These are phyloP conservation scores for Cylloceria caligata DNA, from an alignment of 2,888 invertebrate species.

Conservation along the genomic window DNA sequence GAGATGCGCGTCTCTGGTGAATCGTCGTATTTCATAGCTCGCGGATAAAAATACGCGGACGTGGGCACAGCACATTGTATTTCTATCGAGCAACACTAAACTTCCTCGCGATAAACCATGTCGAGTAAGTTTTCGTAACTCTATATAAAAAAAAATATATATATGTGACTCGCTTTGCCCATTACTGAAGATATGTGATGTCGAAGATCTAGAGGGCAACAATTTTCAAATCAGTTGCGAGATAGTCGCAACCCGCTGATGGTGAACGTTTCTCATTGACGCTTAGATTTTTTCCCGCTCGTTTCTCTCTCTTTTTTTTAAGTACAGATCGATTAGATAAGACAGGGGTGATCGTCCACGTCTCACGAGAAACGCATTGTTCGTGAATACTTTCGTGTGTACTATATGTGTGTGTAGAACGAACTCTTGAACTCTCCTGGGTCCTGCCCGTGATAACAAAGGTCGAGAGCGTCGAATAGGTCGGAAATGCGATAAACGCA, in stretches of 20 bases:
- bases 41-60: slow-evolving; percentile 12
- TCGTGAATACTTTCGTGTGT: slow-evolving; percentile 31
- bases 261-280: slow-evolving; percentile 35
- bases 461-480: slow-evolving; percentile 48
- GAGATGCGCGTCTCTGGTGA: slow-evolving; percentile 52
- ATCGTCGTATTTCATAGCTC: slow-evolving; percentile 31
- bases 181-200: slow-evolving; percentile 48
- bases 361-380: slow-evolving; percentile 48
- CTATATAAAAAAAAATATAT: background rate
- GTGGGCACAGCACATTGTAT: background rate
- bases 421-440: slow-evolving; percentile 44
- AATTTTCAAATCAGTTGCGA: slow-evolving; percentile 23
- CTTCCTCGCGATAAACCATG: background rate
- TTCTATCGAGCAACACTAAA: background rate
- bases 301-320: slow-evolving; percentile 24
- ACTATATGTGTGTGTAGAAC: slow-evolving; percentile 16
- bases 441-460: slow-evolving; percentile 54
- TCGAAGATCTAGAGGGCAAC: slow-evolving; percentile 41
- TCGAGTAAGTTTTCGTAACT: slow-evolving; percentile 4
- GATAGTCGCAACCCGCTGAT: background rate
- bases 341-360: slow-evolving; percentile 23
- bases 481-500: slow-evolving; percentile 49
- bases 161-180: slow-evolving; percentile 10
- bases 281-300: slow-evolving; percentile 19
- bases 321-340: slow-evolving; percentile 59